A percentile compares a stretch with the other conserved stretches of the same genome.
Evolutionary conservation across 2,888 invertebrate genomes (phyloP).

Genomic region (Bellardia bayeri): DNA sequence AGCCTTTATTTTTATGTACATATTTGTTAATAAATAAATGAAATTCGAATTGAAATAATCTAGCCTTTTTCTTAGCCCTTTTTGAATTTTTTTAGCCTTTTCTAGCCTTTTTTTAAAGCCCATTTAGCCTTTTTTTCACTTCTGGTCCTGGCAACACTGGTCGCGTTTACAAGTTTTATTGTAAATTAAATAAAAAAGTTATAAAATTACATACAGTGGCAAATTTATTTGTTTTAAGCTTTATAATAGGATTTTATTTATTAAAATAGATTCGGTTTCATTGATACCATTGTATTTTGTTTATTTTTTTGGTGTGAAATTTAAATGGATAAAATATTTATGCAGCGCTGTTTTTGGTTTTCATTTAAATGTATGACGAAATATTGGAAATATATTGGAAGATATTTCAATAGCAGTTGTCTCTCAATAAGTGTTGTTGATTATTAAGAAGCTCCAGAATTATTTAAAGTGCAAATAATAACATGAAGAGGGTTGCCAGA

Average conservation of each 20-base stretch:
- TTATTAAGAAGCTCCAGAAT: neutral
- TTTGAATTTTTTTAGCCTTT: no score
- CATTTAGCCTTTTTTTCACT: no score
- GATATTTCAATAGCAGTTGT: slow-evolving; percentile 20
- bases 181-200: neutral
- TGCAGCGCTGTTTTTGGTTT: neutral
- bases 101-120: no score
- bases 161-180: slow-evolving; percentile 14
- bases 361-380: slow-evolving; percentile 68
- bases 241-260: neutral
- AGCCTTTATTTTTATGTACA: no score
- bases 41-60: no score
- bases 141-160: no score
- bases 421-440: neutral
- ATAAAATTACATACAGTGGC: neutral
- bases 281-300: slow-evolving; percentile 14
- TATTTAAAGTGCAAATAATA: neutral
- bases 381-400: slow-evolving; percentile 67
- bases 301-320: neutral
- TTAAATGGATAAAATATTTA: neutral
- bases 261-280: neutral
- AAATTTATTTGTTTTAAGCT: neutral
- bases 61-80: no score
- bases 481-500: no score
- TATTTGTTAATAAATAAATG: no score